Evolutionary conservation across 2,113 vertebrate species (phyloP).

Genomic region (Meleagris gallopavo): DNA sequence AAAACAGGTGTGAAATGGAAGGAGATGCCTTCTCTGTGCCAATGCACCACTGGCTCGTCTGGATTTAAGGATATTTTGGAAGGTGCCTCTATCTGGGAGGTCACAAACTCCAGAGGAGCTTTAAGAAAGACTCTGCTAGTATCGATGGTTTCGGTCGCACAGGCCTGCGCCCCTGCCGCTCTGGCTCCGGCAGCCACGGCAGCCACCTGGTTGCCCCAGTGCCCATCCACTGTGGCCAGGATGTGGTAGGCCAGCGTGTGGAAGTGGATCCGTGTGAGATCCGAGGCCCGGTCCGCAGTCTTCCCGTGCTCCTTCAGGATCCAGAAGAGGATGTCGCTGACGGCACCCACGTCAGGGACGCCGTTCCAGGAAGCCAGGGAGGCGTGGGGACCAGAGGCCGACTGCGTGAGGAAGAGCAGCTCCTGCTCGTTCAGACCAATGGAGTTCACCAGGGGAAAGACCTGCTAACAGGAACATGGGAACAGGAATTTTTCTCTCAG

Average conservation of each 20-base stretch:
- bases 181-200: constrained; percentile 91
- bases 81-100: constrained; percentile 78
- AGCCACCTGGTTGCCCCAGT: constrained; percentile 92
- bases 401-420: constrained; percentile 93
- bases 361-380: constrained; percentile 85
- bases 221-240: constrained; percentile 89
- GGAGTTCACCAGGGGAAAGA: constrained; percentile 93
- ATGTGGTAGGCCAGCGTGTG: constrained; percentile 96
- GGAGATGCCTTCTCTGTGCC: constrained; percentile 86
- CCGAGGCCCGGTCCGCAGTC: constrained; percentile 74
- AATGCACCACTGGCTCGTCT: constrained; percentile 82
- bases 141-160: constrained; percentile 83
- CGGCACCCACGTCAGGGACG: constrained; percentile 87
- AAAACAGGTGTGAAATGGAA: constrained; percentile 93
- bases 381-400: constrained; percentile 87
- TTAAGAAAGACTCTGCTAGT: constrained; percentile 83
- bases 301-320: constrained; percentile 87
- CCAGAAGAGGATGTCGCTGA: constrained; percentile 97
- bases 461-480: constrained; percentile 90
- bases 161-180: constrained; percentile 91
- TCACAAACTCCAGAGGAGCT: constrained; percentile 86
- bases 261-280: constrained; percentile 94
- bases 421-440: constrained; percentile 98
- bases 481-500: background rate
- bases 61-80: constrained; percentile 83